phyloP scores from a whole-genome alignment of 2,888 invertebrate species.

The Acleris emargana region DNA sequence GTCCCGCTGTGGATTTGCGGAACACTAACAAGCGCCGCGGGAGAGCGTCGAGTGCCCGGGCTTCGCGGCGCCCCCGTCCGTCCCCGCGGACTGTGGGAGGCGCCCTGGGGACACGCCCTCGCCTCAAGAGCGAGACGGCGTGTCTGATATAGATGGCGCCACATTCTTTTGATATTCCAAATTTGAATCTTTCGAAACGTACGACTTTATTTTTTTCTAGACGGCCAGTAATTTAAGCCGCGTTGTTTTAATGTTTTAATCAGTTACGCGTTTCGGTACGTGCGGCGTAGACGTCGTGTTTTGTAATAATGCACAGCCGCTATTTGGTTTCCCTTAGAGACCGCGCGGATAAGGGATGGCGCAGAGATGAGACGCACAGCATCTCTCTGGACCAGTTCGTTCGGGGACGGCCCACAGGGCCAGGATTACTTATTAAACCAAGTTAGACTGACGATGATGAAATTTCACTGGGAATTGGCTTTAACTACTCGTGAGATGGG shows the following conservation, averaged over 20 bases:
- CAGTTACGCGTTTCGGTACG: constrained; percentile 41
- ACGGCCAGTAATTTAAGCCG: constrained; percentile 36
- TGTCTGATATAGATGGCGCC: constrained; percentile 73
- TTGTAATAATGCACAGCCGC: constrained; percentile 62
- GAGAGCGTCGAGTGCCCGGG: constrained; percentile 80
- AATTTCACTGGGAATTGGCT: constrained; percentile 83
- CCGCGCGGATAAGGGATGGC: constrained; percentile 73
- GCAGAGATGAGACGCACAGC: constrained; percentile 67
- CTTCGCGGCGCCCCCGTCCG: constrained; percentile 81
- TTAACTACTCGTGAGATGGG: constrained; percentile 73
- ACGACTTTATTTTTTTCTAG: constrained; percentile 24
- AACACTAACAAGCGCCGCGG: constrained; percentile 84
- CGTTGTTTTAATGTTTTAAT: constrained; percentile 42
- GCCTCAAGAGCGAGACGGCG: constrained; percentile 80
- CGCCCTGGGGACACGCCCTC: constrained; percentile 84
- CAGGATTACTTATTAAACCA: constrained; percentile 78
- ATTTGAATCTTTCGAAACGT: constrained; percentile 36
- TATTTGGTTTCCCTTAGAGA: constrained; percentile 70
- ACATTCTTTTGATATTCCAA: constrained; percentile 52
- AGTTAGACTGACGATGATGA: constrained; percentile 82
- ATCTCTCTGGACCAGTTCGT: constrained; percentile 71
- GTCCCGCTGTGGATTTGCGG: constrained; percentile 83
- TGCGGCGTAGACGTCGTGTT: constrained; percentile 49
- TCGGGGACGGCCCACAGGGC: constrained; percentile 73
- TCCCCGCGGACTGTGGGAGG: constrained; percentile 82